Evolutionary conservation across 2,113 vertebrate genomes (phyloP).

Genomic region (Chloropsis cyanopogon): DNA sequence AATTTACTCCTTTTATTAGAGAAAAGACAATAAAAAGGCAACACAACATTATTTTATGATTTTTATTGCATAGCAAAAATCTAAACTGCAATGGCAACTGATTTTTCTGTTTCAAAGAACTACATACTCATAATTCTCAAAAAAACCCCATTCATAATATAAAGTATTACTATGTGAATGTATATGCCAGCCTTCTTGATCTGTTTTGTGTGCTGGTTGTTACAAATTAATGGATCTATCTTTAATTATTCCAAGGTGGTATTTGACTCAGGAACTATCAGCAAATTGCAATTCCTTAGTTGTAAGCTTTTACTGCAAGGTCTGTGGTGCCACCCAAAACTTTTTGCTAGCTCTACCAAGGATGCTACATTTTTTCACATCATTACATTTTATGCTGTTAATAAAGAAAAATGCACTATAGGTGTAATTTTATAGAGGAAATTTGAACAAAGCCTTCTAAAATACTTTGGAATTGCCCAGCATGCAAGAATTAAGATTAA

Average conservation of each 20-base stretch:
- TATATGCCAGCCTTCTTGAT: neutral
- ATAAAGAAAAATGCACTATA: neutral
- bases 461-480: neutral
- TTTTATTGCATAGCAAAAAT: neutral
- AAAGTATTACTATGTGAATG: neutral
- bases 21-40: neutral
- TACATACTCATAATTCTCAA: neutral
- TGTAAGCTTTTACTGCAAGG: neutral
- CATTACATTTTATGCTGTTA: neutral
- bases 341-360: neutral
- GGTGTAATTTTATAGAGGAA: neutral
- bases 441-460: neutral
- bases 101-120: neutral
- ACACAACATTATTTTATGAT: neutral
- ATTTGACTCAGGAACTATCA: neutral
- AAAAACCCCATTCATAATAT: neutral
- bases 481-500: neutral
- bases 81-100: neutral
- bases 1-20: neutral
- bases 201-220: neutral
- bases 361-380: neutral
- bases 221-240: neutral
- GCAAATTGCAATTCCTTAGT: neutral
- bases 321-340: neutral
- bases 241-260: neutral